These are phyloP conservation scores for Ciconia maguari DNA, from an alignment of 2,113 vertebrate genomes.

Conservation along the genomic window DNA sequence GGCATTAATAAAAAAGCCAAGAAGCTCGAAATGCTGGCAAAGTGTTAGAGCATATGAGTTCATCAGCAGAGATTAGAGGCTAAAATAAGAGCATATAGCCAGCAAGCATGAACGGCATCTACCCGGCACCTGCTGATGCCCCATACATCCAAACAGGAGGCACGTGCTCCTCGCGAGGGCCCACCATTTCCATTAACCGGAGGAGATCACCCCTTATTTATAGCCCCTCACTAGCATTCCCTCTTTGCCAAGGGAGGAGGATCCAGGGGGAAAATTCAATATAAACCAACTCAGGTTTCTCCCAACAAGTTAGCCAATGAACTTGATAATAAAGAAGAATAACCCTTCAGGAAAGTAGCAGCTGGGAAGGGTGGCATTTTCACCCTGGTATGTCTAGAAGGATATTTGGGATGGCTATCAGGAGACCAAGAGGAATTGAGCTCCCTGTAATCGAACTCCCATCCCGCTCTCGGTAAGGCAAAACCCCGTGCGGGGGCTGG, in stretches of 20 bases:
- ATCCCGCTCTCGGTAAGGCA: fast-evolving
- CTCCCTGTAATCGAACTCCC: not conserved
- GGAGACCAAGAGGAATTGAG: not conserved
- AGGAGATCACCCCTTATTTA: not conserved
- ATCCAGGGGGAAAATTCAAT: not conserved
- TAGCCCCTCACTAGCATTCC: not conserved
- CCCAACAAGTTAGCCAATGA: not conserved
- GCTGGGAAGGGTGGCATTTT: not conserved
- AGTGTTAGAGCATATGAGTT: fast-evolving
- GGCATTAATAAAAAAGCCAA: not conserved
- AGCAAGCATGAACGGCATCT: not conserved
- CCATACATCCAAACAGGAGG: not conserved
- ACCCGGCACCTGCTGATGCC: not conserved
- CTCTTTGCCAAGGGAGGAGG: not conserved
- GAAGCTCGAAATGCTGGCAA: not conserved
- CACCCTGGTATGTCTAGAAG: not conserved
- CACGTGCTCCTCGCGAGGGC: fast-evolving
- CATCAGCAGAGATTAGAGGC: not conserved
- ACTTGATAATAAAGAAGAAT: not conserved
- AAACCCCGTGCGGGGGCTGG: fast-evolving
- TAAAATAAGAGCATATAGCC: not conserved
- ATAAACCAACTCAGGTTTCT: not conserved
- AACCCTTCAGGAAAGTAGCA: not conserved
- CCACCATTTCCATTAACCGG: not conserved
- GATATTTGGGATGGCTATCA: not conserved